Evolutionary conservation across 2,888 invertebrate species (phyloP).

Genomic region (Drosophila flavopinicola): DNA sequence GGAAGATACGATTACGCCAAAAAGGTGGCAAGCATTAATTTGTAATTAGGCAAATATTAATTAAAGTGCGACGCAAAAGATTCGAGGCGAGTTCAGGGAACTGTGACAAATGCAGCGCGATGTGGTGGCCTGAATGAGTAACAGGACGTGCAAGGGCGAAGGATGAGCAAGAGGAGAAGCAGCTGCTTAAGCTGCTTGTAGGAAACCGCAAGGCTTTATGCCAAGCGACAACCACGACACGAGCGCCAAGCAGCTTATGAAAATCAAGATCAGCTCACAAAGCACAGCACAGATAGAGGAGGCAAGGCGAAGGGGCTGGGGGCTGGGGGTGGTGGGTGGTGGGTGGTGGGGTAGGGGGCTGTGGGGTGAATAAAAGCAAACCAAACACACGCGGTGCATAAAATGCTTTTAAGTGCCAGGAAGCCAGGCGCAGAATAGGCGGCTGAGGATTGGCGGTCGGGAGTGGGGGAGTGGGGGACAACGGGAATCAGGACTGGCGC

Average conservation of each 20-base stretch:
- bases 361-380: neutral
- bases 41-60: slow-evolving; percentile 35
- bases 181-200: slow-evolving; percentile 55
- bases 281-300: neutral
- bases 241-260: slow-evolving; percentile 55
- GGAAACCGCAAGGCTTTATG: slow-evolving; percentile 52
- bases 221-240: slow-evolving; percentile 26
- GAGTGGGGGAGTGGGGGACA: too few species aligned
- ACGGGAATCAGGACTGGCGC: neutral
- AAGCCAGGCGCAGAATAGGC: slow-evolving; percentile 18
- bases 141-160: neutral
- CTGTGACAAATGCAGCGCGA: slow-evolving; percentile 9
- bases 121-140: neutral
- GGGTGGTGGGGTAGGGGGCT: too few species aligned
- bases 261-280: slow-evolving; percentile 59
- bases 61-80: slow-evolving; percentile 18
- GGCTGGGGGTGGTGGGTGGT: too few species aligned
- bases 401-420: slow-evolving; percentile 60
- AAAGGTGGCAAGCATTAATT: slow-evolving; percentile 25
- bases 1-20: slow-evolving; percentile 4
- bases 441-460: too few species aligned
- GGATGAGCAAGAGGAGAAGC: neutral
- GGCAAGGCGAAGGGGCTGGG: too few species aligned
- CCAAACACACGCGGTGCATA: slow-evolving; percentile 46
- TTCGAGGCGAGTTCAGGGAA: slow-evolving; percentile 9